phyloP scores from a whole-genome alignment of 2,888 invertebrate species.

The Slavum lentiscoides region DNA sequence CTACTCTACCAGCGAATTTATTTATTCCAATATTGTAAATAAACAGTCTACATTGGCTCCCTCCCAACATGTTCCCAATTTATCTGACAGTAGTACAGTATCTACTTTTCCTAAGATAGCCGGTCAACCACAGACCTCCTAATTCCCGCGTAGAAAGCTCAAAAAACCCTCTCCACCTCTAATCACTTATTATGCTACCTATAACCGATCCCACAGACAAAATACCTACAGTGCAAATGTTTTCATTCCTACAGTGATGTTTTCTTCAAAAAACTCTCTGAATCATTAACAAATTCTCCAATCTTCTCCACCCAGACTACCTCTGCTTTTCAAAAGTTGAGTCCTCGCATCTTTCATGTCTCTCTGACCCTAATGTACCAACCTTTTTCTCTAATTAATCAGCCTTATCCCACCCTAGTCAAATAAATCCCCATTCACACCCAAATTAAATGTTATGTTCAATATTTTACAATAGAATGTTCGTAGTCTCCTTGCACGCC shows the following conservation, averaged over 20 bases:
- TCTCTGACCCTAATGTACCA: background rate
- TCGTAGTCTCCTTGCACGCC: background rate
- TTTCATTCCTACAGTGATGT: too few relatives aligned
- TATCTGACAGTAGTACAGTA: too few relatives aligned
- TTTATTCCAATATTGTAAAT: slow-evolving; percentile 5
- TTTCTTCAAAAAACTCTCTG: background rate
- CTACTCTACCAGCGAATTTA: background rate
- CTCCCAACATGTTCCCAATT: too few relatives aligned
- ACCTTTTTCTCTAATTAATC: background rate
- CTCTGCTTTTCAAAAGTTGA: background rate
- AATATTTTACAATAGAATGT: slow-evolving; percentile 23
- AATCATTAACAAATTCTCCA: background rate
- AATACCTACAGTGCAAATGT: background rate
- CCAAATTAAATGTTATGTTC: background rate
- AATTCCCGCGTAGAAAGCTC: too few relatives aligned
- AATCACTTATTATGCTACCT: background rate
- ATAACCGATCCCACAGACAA: background rate
- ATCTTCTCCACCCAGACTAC: background rate
- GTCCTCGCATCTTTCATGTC: background rate
- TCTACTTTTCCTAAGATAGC: too few relatives aligned
- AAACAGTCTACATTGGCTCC: background rate
- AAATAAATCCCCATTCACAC: too few relatives aligned
- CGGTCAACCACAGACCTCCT: too few relatives aligned
- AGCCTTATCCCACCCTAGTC: background rate
- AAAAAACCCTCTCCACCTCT: too few relatives aligned